Evolutionary conservation across 2,888 invertebrate genomes (phyloP), one percentile per base, ranked within the genome.

Genomic region (Epistrophella euchroma): DNA sequence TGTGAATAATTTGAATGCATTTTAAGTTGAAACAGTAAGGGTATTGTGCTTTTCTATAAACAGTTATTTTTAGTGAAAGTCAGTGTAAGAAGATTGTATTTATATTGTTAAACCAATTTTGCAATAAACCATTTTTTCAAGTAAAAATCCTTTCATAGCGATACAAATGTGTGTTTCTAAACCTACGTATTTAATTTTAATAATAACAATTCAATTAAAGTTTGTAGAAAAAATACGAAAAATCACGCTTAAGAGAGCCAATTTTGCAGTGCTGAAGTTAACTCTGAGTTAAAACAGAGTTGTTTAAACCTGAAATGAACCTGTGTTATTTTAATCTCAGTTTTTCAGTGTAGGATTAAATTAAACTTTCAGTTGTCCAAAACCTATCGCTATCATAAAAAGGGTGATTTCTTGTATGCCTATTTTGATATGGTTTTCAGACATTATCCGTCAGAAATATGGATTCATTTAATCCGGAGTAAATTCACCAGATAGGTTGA

Each of bases 141-240:
- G 83, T 72, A 79, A 83, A 87, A 87, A 87, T 83, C 87, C 83
- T 87, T 87, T 75, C 78, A 45, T 45, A 64, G 37, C 52, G 37
- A 79, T 40, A 13, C 28, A 52, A 68, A 40, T 56, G 50, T 64
- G 28, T 55, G 13, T 37, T 22, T 37, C 17, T 32, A 45, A 25
- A 43, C 45, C 9, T 45, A 10, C 17, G 45, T 17, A 10, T 17
- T 17, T 17, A 5, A 4, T 40, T 40, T 17, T 17, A 3, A 45
- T 17, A 45, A 17, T 17, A 2, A 17, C 9, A 45, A 45, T 17
- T 35, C 6, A 40, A 37, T 43, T 35, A 40, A 13, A 22, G 0
- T 19, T 50, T 28, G 43, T 43, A 2, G 6, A n/a, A 43, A 43
- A n/a, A n/a, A 1, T 43, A 37, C 40, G 1, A 35, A 35, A 35